phyloP scores from a whole-genome alignment of 2,797 vertebrate genomes.

The Oophaga sylvatica region DNA sequence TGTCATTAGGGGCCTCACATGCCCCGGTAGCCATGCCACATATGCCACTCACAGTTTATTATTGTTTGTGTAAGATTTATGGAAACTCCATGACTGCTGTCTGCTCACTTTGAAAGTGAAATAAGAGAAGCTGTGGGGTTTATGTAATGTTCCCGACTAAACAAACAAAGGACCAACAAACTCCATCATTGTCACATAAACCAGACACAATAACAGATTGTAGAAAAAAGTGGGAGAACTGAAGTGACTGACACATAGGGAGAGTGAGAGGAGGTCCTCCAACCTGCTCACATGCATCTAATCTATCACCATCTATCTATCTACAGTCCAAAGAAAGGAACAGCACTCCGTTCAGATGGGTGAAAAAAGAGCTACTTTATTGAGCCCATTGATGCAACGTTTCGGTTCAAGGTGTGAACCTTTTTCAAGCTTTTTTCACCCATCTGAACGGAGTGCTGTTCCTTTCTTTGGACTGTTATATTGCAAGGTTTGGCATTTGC shows the following conservation, averaged over 20 bases:
- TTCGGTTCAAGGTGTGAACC: too few species aligned
- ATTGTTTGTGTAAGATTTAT: conserved; percentile 62
- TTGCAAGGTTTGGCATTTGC: too few species aligned
- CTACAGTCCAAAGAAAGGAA: too few species aligned
- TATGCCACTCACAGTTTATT: conserved; percentile 53
- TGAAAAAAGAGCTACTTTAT: too few species aligned
- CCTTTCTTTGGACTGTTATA: too few species aligned
- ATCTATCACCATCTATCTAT: neutral
- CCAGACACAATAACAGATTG: conserved; percentile 42
- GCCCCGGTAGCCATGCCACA: conserved; percentile 47
- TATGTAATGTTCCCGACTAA: conserved; percentile 51
- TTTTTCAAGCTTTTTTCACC: too few species aligned
- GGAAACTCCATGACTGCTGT: conserved; percentile 45
- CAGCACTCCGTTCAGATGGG: too few species aligned
- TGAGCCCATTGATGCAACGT: too few species aligned
- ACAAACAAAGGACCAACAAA: conserved; percentile 45
- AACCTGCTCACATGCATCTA: neutral
- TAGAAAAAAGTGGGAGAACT: conserved; percentile 28
- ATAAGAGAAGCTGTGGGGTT: conserved; percentile 50
- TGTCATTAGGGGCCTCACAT: conserved; percentile 40
- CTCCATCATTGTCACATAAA: conserved; percentile 58
- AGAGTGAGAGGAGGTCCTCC: neutral
- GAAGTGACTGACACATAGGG: conserved; percentile 36
- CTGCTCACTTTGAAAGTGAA: conserved; percentile 59
- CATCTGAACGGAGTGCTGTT: too few species aligned